Evolutionary conservation across 92 coral and sea anemone genomes (phyloP), one percentile per base, ranked within the genome.

Genomic region (Hydrozoanthus gracilis): DNA sequence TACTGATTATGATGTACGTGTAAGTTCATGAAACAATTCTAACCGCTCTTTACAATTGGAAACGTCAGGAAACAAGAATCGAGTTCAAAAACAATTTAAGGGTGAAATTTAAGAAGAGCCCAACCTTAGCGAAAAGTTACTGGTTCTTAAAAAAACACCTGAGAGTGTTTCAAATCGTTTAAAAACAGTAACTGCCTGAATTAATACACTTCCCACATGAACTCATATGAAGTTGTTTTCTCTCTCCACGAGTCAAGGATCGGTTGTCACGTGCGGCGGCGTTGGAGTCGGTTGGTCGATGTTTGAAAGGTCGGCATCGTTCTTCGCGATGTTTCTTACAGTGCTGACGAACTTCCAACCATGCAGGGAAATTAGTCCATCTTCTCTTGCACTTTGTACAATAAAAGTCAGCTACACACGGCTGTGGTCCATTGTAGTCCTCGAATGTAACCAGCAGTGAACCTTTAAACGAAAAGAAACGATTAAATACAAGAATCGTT

Each of bases 381-480:
- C 77, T 73, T 46, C 48, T 78, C 17, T 71, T 47, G 67, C 94
- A 88, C 46, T 39, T 61, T 54, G 8, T 11, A 35, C 92, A 91
- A 73, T 88, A 86, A 46, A 86, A 92, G 44, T 76, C 84, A n/a
- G 90, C 94, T 50, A 85, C 46, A 82, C 94, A 91, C 14, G 94
- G 94, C 65, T 84, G 76, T 13, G 66, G 78, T 17, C 92, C 94
- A 8, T 46, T 49, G 77, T 91, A 91, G 16, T 75, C 7, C 11
- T 56, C 9, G 56, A 77, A 91, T 0, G 94, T 88, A 18, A 91
- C 90, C 14, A 91, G 86, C 15, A 91, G 79, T 6, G 92, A 79
- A 1, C 94, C 94, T 77, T 77, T 76, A 3, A 14, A 73, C 4
- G 7, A 45, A 44, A 71, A 27, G 39, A 27, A 27, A 27, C 39